These are phyloP conservation scores for Oryctolagus cuniculus DNA, from an alignment of 2,113 vertebrate species.

Conservation along the genomic window DNA sequence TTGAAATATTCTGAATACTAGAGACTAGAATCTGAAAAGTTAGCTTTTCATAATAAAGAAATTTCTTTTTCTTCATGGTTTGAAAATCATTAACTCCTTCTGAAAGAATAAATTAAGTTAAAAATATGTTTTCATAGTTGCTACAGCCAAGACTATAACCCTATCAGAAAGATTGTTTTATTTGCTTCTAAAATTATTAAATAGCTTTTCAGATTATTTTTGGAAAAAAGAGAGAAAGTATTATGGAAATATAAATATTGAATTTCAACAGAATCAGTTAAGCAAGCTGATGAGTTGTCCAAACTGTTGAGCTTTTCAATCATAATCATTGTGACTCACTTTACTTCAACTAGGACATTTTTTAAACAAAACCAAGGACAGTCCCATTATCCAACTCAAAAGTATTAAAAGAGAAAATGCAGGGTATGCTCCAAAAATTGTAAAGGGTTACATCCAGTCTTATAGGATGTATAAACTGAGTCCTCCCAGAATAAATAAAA, in stretches of 20 bases:
- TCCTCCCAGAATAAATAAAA: neutral
- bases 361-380: neutral
- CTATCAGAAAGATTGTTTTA: neutral
- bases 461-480: neutral
- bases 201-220: constrained; percentile 23
- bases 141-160: neutral
- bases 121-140: neutral
- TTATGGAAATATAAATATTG: neutral
- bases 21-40: neutral
- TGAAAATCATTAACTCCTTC: constrained; percentile 6
- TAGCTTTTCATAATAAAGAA: constrained; percentile 19
- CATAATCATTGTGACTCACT: neutral
- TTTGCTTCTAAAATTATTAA: constrained; percentile 34
- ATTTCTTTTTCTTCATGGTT: neutral
- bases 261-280: neutral
- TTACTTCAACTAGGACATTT: neutral
- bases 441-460: neutral
- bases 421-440: neutral
- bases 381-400: neutral
- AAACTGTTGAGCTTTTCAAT: neutral
- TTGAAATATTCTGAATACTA: neutral
- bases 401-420: neutral
- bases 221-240: neutral
- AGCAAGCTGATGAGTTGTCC: neutral
- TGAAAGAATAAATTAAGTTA: neutral